Evolutionary conservation across 1,140 invertebrate genomes (phyloP), one percentile per base, ranked within the genome.

Genomic region (Apis laboriosa): DNA sequence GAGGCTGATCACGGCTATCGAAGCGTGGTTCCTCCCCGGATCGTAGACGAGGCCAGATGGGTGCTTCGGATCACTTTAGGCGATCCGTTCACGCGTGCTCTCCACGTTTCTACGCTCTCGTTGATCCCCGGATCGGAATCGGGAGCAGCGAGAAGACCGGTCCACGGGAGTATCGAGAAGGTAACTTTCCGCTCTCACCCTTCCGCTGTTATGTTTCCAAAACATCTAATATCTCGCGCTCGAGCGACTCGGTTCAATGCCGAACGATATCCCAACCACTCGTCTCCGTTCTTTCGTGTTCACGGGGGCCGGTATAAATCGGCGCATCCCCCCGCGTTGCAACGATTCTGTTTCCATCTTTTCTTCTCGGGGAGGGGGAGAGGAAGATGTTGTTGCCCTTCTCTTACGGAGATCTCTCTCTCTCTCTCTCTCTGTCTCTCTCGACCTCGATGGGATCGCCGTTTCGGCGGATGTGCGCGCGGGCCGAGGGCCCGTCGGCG

Each of bases 181-280:
- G 66, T 83, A 87, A 89, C 87, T 87, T 85, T 72, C 83, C 84
- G 61, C 80, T 81, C 70, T 84, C 80, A 88, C 87, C 79, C 87
- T 84, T 86, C 80, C 80, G 73, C 83, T 43, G 67, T 84, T 88
- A 80, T 90, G 87, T 90, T 91, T 91, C 77, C 86, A 90, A 89
- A 90, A 90, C 86, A 87, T 88, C 84, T 86, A 88, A 92, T 90
- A 90, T 90, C 88, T 92, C 86, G 89, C 89, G 90, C 89, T 90
- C 91, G 87, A 89, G 79, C 87, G 89, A 88, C 19, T 85, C 81
- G 43, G 24, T 24, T 89, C 83, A 93, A 92, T 88, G 66, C 82
- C 83, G 87, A 15, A 85, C 87, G 90, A 90, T 91, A 75, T 75
- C 21, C 56, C 13, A 34, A 61, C 71, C 64, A 15, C 15, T 71